Conservation (phyloP, 2,797 vertebrate genomes). For the Sarcoramphus papa region DNA sequence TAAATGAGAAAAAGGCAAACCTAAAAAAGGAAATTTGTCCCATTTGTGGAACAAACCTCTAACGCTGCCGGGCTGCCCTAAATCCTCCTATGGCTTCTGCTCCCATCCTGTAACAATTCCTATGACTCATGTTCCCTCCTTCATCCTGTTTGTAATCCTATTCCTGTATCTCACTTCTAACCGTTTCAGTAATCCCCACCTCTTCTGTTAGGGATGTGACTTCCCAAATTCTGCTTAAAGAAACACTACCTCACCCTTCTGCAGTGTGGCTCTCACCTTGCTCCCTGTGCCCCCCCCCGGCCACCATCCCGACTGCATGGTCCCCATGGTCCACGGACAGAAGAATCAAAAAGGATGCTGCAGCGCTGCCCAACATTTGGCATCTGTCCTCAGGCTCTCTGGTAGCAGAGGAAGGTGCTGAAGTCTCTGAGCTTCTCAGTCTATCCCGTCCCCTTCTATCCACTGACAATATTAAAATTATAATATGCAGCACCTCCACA, state of each 20-base stretch:
- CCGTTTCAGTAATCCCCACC: not conserved
- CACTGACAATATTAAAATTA: not conserved
- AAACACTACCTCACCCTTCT: not conserved
- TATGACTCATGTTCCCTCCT: not conserved
- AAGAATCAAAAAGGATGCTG: not conserved
- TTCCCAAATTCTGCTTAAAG: not conserved
- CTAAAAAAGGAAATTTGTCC: not conserved
- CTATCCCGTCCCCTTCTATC: not conserved
- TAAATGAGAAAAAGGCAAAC: not conserved
- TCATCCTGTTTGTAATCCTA: not conserved
- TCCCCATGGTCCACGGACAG: not conserved
- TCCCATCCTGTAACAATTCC: not conserved
- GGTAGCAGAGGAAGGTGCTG: not conserved
- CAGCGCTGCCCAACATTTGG: not conserved
- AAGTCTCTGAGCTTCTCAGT: not conserved
- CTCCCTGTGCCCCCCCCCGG: rapidly evolving
- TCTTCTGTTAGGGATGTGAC: not conserved
- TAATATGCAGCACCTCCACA: not conserved
- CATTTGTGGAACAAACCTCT: not conserved
- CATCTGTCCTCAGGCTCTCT: not conserved
- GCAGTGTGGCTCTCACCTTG: not conserved
- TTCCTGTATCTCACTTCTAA: not conserved
- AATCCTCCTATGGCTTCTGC: not conserved
- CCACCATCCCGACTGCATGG: not conserved
- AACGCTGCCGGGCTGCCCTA: not conserved